Base-by-base conservation (phyloP, 2,113 vertebrate genomes). In the Platichthys flesus region DNA sequence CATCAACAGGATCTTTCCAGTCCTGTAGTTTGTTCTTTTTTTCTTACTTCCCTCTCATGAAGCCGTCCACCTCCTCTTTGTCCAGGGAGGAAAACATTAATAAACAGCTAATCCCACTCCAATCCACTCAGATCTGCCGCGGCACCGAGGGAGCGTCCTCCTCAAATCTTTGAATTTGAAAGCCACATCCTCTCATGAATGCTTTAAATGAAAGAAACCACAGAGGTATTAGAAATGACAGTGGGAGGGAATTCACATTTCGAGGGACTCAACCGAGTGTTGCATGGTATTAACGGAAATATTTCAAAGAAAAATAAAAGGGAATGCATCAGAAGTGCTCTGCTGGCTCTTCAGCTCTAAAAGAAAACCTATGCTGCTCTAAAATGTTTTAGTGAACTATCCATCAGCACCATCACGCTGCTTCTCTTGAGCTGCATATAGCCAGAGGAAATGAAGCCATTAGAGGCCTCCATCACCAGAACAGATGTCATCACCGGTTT, bases 401-500 rank as follows among this genome's bases (percentile, higher is more conserved):
- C 75, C 55, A 83, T 85, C 82, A 83, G 74, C 88, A 79, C 62
- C 54, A 70, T 79, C 86, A 65, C 66, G 67, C 2, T 67, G 37
- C 67, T 73, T 55, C 67, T 67, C 58, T 79, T 76, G 21, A 60
- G 61, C 59, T 76, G 61, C 73, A 55, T 51, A 68, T 21, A 81
- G 82, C 71, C 68, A 56, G 63, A 78, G 56, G 64, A 85, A 79
- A 23, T 79, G 28, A 83, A 73, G 52, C 78, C 66, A 79, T 81
- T 82, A 78, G 52, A 68, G 61, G 56, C 12, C 57, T 75, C 78
- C 70, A 70, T 76, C 71, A 71, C 56, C 24, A 72, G 54, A 75
- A 79, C 64, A 81, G 82, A 87, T 70, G 76, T 77, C 85, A 83
- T 72, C 68, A 45, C 63, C 45, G 52, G 35, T 82, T 86, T 85